A percentile compares a stretch with the other conserved stretches of the same genome.
phyloP scores from a whole-genome alignment of 2,113 vertebrate genomes.

The Erinaceus europaeus region DNA sequence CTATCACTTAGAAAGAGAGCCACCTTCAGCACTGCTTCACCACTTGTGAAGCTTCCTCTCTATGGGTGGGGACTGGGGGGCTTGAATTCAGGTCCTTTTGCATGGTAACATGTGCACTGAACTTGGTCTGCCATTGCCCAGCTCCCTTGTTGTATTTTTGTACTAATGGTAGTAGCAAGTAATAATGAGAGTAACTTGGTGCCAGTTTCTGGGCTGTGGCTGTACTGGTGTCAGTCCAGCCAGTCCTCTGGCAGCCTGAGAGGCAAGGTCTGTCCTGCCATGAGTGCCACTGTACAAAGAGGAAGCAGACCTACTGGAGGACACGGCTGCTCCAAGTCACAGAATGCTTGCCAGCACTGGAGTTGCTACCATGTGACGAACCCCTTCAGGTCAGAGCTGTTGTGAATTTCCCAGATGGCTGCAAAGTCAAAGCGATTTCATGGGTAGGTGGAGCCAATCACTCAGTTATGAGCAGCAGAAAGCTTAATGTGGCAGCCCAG shows the following conservation, averaged over 20 bases:
- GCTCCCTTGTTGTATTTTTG: not conserved
- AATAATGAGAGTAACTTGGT: rapidly evolving
- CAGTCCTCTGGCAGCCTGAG: not conserved
- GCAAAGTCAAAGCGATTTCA: no score
- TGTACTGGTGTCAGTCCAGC: rapidly evolving
- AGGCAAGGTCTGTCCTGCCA: not conserved
- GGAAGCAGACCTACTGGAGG: not conserved
- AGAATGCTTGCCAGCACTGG: no score
- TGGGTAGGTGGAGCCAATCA: not conserved
- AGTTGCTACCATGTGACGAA: not conserved
- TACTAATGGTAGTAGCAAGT: not conserved
- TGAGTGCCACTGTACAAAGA: not conserved
- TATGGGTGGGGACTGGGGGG: no score
- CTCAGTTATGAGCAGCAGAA: not conserved
- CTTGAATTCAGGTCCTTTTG: no score
- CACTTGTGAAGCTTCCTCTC: no score
- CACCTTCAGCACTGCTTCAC: no score
- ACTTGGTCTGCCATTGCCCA: no score
- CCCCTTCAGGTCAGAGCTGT: not conserved
- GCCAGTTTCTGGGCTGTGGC: not conserved
- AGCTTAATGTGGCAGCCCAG: not conserved
- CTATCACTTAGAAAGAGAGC: no score
- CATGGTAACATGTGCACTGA: not conserved
- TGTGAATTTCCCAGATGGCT: not conserved
- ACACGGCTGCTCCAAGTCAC: no score